A percentile compares a stretch with the other conserved stretches of the same genome.
phyloP scores from a whole-genome alignment of 2,797 vertebrate species.

The Lepus oiostolus region DNA sequence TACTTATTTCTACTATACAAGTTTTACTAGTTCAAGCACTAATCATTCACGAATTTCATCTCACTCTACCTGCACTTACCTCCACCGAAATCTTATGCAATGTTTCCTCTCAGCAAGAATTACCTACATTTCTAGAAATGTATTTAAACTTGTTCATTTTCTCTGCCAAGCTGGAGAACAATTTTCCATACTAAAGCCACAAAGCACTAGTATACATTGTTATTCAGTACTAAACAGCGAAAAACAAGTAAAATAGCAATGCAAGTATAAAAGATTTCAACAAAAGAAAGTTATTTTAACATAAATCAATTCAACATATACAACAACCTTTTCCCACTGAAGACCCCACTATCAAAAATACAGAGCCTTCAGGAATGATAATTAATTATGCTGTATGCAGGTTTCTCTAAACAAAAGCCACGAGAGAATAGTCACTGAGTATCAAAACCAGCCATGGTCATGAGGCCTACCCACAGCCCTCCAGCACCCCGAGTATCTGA shows the following conservation, averaged over 20 bases:
- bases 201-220: neutral
- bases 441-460: neutral
- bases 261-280: slow-evolving; percentile 12
- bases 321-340: neutral
- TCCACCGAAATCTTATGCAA: neutral
- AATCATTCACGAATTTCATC: neutral
- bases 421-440: neutral
- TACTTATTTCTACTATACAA: neutral
- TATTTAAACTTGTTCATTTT: neutral
- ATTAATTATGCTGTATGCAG: neutral
- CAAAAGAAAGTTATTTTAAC: neutral
- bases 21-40: neutral
- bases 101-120: neutral
- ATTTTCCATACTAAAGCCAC: neutral
- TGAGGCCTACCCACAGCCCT: neutral
- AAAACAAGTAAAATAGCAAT: neutral
- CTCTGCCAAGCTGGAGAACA: neutral
- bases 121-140: neutral
- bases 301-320: slow-evolving; percentile 14
- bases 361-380: neutral
- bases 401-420: neutral
- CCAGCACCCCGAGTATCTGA: neutral
- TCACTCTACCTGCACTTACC: neutral
- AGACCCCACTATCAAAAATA: slow-evolving; percentile 7
- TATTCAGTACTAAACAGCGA: neutral